A percentile compares a stretch with the other conserved stretches of the same genome.
phyloP scores from a whole-genome alignment of 2,888 invertebrate genomes.

The Kuschelorhynchus macadamiae region DNA sequence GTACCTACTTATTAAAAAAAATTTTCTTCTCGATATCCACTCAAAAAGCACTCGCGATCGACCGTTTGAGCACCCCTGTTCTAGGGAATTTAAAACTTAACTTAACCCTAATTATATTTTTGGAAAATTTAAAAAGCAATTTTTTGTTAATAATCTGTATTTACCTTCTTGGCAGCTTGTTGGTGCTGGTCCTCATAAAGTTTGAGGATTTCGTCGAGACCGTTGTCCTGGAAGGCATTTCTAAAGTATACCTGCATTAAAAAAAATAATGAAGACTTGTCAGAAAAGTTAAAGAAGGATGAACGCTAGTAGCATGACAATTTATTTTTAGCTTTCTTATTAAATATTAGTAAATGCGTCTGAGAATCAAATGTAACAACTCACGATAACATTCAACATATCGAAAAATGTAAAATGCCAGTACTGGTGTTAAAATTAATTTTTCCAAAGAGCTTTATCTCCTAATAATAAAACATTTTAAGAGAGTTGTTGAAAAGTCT shows the following conservation, averaged over 20 bases:
- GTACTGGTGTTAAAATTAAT: slow-evolving; percentile 56
- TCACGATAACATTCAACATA: slow-evolving; percentile 58
- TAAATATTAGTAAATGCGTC: not conserved
- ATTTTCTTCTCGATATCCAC: too few relatives aligned
- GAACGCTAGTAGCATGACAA: too few relatives aligned
- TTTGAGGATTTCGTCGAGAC: slow-evolving; percentile 72
- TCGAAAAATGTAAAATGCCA: slow-evolving; percentile 57
- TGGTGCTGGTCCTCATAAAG: slow-evolving; percentile 88
- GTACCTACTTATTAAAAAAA: too few relatives aligned
- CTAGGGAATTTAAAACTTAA: too few relatives aligned
- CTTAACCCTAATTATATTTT: too few relatives aligned
- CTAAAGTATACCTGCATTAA: slow-evolving; percentile 54
- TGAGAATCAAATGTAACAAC: slow-evolving; percentile 55
- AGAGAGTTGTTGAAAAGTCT: not conserved
- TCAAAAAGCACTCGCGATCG: too few relatives aligned
- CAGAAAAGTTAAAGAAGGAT: too few relatives aligned
- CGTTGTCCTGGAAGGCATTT: slow-evolving; percentile 68
- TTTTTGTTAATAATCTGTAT: too few relatives aligned
- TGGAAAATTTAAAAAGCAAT: too few relatives aligned
- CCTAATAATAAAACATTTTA: not conserved
- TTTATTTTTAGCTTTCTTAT: slow-evolving; percentile 48
- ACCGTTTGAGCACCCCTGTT: too few relatives aligned
- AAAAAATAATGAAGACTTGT: too few relatives aligned
- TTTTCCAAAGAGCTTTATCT: slow-evolving; percentile 24
- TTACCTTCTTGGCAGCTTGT: slow-evolving; percentile 81